phyloP scores from a whole-genome alignment of 2,888 invertebrate genomes.

The Tridacna gigas region DNA sequence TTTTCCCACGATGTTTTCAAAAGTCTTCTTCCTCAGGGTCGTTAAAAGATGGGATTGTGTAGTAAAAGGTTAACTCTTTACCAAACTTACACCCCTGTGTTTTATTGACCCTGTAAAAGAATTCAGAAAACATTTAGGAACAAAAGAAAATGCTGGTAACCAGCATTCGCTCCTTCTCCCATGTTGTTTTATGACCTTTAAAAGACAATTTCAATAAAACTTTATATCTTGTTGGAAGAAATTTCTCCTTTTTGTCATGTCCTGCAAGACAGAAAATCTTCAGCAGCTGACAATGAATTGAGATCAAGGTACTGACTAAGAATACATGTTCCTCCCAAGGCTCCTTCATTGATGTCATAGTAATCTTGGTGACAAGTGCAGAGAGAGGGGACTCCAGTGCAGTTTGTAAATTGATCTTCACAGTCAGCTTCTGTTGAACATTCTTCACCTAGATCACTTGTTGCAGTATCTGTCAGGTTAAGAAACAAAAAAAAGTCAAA shows the following conservation, averaged over 20 bases:
- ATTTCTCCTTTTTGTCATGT: no score
- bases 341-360: conserved; percentile 36
- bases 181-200: no score
- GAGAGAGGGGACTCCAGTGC: conserved; percentile 1
- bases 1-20: background rate
- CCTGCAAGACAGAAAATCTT: no score
- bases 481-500: background rate
- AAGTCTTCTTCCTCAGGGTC: background rate
- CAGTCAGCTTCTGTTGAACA: conserved; percentile 28
- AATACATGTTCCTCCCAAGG: conserved; percentile 22
- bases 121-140: no score
- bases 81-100: no score
- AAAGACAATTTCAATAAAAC: no score
- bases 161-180: no score
- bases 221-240: no score
- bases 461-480: conserved; percentile 19
- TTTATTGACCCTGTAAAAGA: no score
- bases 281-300: no score
- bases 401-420: conserved; percentile 8
- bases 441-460: conserved; percentile 21
- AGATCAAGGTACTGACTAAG: conserved; percentile 21
- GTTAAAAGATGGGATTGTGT: background rate
- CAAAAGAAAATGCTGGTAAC: no score
- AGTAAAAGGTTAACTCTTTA: background rate
- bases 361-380: conserved; percentile 29